phyloP scores from a whole-genome alignment of 2,113 vertebrate genomes.

The Eublepharis macularius region DNA sequence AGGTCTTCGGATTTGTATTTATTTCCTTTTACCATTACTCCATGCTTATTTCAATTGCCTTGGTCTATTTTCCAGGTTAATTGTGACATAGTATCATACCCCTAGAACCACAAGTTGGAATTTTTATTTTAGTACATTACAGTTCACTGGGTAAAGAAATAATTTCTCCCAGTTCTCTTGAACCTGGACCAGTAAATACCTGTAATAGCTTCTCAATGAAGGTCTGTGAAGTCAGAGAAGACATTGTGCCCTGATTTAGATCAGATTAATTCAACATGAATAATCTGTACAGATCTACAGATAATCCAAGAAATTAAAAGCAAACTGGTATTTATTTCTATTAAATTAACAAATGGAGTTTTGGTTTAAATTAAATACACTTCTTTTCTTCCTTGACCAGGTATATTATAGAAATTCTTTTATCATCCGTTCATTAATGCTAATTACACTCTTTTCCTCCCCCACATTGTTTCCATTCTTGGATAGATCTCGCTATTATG shows the following conservation, averaged over 20 bases:
- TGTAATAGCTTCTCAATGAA: neutral
- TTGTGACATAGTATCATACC: neutral
- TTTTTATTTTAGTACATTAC: neutral
- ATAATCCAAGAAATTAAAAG: neutral
- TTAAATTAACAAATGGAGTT: accelerated
- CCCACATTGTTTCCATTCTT: slow-evolving; percentile 79
- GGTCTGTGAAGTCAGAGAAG: neutral
- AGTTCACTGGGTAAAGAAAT: neutral
- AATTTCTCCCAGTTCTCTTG: neutral
- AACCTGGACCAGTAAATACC: neutral
- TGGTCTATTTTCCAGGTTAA: neutral
- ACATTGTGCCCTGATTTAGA: neutral
- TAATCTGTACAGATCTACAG: neutral
- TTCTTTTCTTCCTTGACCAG: neutral
- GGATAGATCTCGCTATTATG: slow-evolving; percentile 98
- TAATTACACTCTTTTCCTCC: slow-evolving; percentile 71
- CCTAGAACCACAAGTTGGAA: neutral
- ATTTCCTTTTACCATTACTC: neutral
- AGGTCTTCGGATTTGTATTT: neutral
- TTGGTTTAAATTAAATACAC: slow-evolving; percentile 14
- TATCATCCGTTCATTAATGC: slow-evolving; percentile 36
- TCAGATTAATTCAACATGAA: neutral
- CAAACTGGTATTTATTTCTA: slow-evolving; percentile 18
- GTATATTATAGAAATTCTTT: neutral
- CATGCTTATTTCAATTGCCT: neutral